phyloP scores from a whole-genome alignment of 2,113 vertebrate genomes.

The Zeus faber region DNA sequence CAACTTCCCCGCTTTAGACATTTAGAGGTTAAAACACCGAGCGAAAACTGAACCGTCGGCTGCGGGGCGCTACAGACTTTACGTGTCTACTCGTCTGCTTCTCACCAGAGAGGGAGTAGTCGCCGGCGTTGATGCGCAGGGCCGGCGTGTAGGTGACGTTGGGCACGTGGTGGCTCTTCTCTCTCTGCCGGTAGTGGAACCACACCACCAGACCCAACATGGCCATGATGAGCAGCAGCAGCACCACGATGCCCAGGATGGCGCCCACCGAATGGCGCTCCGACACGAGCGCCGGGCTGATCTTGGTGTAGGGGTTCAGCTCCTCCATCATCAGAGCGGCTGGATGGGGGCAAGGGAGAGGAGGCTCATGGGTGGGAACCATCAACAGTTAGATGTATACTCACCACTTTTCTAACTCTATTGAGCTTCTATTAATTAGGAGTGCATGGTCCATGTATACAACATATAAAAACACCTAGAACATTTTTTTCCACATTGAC shows the following conservation, averaged over 20 bases:
- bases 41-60: not conserved
- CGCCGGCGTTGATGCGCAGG: conserved; percentile 85
- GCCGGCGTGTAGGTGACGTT: conserved; percentile 89
- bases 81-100: not conserved
- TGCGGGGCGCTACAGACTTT: not conserved
- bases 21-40: too few relatives aligned
- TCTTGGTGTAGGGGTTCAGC: conserved; percentile 94
- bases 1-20: too few relatives aligned
- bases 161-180: conserved; percentile 86
- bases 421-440: too few relatives aligned
- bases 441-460: too few relatives aligned
- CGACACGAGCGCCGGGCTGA: conserved; percentile 87
- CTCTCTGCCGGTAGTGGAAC: conserved; percentile 84
- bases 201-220: conserved; percentile 86
- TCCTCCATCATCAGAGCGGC: conserved; percentile 95
- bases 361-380: not conserved
- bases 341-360: conserved; percentile 48
- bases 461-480: too few relatives aligned
- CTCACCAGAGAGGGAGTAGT: conserved; percentile 91
- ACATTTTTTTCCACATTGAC: too few relatives aligned
- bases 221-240: conserved; percentile 85
- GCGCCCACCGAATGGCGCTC: conserved; percentile 88
- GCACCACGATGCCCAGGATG: conserved; percentile 85
- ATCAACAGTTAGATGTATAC: too few relatives aligned
- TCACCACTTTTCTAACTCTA: too few relatives aligned